Evolutionary conservation across 2,797 vertebrate genomes (phyloP), one percentile per base, ranked within the genome.

Genomic region (Melanotaenia parkinsoni): DNA sequence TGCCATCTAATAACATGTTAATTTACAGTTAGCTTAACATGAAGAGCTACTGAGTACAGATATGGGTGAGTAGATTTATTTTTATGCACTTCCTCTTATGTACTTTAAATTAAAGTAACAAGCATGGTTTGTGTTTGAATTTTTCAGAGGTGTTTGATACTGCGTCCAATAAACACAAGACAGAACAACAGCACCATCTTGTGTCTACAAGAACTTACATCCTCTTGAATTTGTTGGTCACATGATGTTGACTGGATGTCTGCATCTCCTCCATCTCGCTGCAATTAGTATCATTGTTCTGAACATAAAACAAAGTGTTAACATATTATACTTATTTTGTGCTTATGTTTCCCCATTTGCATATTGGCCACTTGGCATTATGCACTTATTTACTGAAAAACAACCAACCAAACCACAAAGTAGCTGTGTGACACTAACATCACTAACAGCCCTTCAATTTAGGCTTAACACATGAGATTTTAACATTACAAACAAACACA

Each of bases 111-210:
- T 13, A 16, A 5, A 45, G 16, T 20, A 47, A n/a, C 8, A 47
- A n/a, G n/a, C 20, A 47, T 54, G 24, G 53, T 56, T 56, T 16
- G 10, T 28, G 24, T 26, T 3, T 5, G 14, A 11, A 9, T 54
- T 26, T 20, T 9, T 32, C 0, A n/a, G 53, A 32, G 26, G 26
- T 56, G 51, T 32, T 18, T 32, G 16, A 45, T 1, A 0, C 1
- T 9, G 22, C 7, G 22, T 14, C 1, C 4, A 9, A 8, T n/a
- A 51, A 40, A 33, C 20, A 8, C n/a, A 37, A 53, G 38, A 66
- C 54, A 58, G 67, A 67, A 68, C 84, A 82, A 89, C 77, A 89
- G 77, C 69, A 63, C 91, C 93, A 92, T 84, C 94, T 93, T 81
- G 91, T 92, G 94, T 70, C 33, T 13, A 57, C 28, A 75, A 22